Percentiles rank a stretch among this genome's conserved stretches.
phyloP scores from a whole-genome alignment of 92 coral and sea anemone species.

The Epizoanthus illoricatus region DNA sequence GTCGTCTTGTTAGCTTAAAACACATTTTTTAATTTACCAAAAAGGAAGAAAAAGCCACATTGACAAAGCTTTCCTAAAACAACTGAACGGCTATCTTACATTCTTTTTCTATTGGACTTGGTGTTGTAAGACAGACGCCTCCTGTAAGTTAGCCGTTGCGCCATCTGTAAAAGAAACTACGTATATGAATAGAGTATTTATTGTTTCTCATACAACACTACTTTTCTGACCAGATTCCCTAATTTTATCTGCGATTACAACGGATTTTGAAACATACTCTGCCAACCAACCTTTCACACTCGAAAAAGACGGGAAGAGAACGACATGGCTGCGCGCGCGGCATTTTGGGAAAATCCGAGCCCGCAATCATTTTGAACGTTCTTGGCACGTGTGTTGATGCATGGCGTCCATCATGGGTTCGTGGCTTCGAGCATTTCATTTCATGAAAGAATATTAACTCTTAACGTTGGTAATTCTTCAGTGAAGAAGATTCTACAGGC shows the following conservation, averaged over 20 bases:
- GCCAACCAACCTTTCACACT: slow-evolving; percentile 39
- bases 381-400: slow-evolving; percentile 53
- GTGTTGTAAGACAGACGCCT: slow-evolving; percentile 98
- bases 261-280: slow-evolving; percentile 53
- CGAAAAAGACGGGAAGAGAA: slow-evolving; percentile 76
- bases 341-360: slow-evolving; percentile 68
- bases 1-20: slow-evolving; percentile 19
- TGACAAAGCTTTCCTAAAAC: neutral
- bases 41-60: neutral
- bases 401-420: neutral
- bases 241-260: slow-evolving; percentile 53
- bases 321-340: slow-evolving; percentile 63
- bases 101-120: slow-evolving; percentile 86
- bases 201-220: neutral
- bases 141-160: slow-evolving; percentile 95
- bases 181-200: slow-evolving; percentile 18
- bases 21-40: neutral
- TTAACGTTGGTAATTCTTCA: neutral
- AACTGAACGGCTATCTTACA: slow-evolving; percentile 64
- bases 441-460: neutral
- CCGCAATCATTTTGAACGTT: slow-evolving; percentile 58
- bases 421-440: neutral
- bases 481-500: slow-evolving; percentile 1
- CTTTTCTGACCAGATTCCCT: neutral
- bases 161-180: slow-evolving; percentile 75